Evolutionary conservation across 2,797 vertebrate species (phyloP).

Genomic region (Paramormyrops hopkinsi): DNA sequence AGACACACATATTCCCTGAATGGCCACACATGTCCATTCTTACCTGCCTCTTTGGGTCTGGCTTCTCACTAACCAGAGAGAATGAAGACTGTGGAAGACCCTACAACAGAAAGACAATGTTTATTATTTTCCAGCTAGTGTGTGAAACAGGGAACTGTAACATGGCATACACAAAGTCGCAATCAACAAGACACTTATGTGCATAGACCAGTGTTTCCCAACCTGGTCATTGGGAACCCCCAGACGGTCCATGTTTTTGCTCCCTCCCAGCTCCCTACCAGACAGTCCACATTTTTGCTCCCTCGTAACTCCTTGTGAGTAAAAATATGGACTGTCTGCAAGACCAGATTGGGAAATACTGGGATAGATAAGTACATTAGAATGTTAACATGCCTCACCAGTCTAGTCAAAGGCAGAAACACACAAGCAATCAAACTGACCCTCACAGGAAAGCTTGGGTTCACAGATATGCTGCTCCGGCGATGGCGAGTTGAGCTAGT

Average conservation of each 20-base stretch:
- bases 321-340: not conserved
- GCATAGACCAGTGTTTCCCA: not conserved
- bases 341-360: not conserved
- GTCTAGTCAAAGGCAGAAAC: not conserved
- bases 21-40: slow-evolving; percentile 26
- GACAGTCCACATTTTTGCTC: not conserved
- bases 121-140: not conserved
- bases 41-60: slow-evolving; percentile 62
- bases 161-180: not conserved
- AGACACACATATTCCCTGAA: not conserved
- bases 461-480: slow-evolving; percentile 70
- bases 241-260: not conserved
- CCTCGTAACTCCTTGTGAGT: not conserved
- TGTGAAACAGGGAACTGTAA: not conserved
- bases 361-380: not conserved
- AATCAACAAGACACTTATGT: not conserved
- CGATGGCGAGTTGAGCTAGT: slow-evolving; percentile 56
- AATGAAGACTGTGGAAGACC: slow-evolving; percentile 57
- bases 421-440: slow-evolving; percentile 38
- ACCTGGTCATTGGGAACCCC: not conserved
- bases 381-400: not conserved
- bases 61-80: slow-evolving; percentile 52
- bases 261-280: not conserved
- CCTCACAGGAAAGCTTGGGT: slow-evolving; percentile 61
- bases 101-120: slow-evolving; percentile 37